These are phyloP conservation scores for Amiota mariae DNA, from an alignment of 2,888 invertebrate genomes.

Conservation along the genomic window DNA sequence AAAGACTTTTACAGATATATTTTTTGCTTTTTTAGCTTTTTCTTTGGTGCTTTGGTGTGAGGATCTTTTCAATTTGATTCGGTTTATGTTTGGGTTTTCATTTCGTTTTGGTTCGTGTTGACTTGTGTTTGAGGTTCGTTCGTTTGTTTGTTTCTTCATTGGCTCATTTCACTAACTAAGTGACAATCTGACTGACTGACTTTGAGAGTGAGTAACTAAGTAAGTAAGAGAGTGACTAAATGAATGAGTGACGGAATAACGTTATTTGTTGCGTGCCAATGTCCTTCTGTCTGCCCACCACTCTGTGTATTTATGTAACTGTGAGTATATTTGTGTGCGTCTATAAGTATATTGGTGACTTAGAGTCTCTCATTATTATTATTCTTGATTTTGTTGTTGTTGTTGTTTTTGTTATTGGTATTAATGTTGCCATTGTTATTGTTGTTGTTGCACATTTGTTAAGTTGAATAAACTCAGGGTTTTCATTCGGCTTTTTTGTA, in stretches of 20 bases:
- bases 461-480: constrained; percentile 57
- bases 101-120: too few relatives aligned
- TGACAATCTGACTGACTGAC: constrained; percentile 35
- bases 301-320: not conserved
- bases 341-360: not conserved
- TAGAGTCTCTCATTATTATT: not conserved
- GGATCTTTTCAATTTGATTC: not conserved
- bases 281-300: constrained; percentile 1
- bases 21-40: too few relatives aligned
- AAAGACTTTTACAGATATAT: too few relatives aligned
- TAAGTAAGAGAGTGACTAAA: not conserved
- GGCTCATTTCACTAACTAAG: constrained; percentile 1
- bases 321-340: not conserved
- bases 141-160: not conserved
- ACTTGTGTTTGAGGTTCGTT: too few relatives aligned
- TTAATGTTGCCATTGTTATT: not conserved
- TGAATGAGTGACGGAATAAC: not conserved
- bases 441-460: not conserved
- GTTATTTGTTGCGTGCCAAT: not conserved
- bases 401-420: not conserved
- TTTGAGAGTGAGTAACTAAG: not conserved
- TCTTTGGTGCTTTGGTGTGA: too few relatives aligned
- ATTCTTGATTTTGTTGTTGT: not conserved
- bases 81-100: not conserved
- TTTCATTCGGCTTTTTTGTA: constrained; percentile 5